A percentile compares a stretch with the other conserved stretches of the same genome.
phyloP scores from a whole-genome alignment of 1,140 invertebrate genomes.

The Drosophila pseudoananassae region DNA sequence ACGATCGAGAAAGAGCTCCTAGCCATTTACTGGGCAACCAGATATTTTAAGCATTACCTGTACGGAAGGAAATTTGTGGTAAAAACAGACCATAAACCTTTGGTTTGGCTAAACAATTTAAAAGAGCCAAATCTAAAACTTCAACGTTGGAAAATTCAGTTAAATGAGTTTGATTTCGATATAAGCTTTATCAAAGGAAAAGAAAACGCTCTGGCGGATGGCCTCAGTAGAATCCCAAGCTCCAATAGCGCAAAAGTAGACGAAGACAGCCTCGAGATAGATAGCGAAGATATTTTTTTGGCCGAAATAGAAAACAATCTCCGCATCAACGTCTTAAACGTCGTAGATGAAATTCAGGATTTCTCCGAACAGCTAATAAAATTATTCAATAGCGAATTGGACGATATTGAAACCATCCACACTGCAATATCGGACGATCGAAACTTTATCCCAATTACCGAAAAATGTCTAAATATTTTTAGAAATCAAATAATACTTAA shows the following conservation, averaged over 20 bases:
- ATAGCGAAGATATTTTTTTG: conserved; percentile 1
- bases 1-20: conserved; percentile 1
- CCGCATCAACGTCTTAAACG: not conserved
- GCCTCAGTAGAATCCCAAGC: not conserved
- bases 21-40: not conserved
- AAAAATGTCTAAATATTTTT: not conserved
- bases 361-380: conserved; percentile 1
- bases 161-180: conserved; percentile 1
- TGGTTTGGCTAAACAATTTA: not conserved
- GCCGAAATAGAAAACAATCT: not conserved
- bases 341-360: not conserved
- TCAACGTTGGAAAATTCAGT: conserved; percentile 2
- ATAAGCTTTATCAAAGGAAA: conserved; percentile 1
- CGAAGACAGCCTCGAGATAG: not conserved
- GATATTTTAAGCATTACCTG: conserved; percentile 1
- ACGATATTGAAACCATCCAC: too few species aligned
- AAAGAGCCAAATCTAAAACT: conserved; percentile 1
- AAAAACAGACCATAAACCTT: conserved; percentile 3
- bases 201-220: not conserved
- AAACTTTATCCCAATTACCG: not conserved
- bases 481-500: not conserved
- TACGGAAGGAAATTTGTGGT: conserved; percentile 1
- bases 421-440: conserved; percentile 2
- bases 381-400: not conserved
- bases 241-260: not conserved